Evolutionary conservation across 1,140 invertebrate species (phyloP), one percentile per base, ranked within the genome.

Genomic region (Drosophila albomicans): DNA sequence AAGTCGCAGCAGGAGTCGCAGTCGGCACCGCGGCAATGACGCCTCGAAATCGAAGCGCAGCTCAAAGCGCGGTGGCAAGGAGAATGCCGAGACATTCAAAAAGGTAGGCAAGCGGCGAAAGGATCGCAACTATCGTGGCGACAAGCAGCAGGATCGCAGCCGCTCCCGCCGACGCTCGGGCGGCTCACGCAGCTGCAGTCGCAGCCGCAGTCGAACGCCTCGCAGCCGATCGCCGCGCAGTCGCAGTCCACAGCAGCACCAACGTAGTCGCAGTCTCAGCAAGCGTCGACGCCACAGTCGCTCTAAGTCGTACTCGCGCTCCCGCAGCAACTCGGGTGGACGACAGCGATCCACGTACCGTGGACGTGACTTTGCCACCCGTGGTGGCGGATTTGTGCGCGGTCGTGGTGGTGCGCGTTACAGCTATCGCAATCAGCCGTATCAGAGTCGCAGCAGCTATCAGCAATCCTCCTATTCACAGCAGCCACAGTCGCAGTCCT

Each of bases 121-220:
- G 87, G 96, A 96, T 73, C 93, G 97, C 59, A 97, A 96, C 81
- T 98, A 98, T 84, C 94, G 97, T 1, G 96, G 96, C 46, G 95
- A 96, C 54, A 93, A 92, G 76, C 82, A 91, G 77, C 74, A 76
- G n/a, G 69, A 76, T n/a, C 81, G 79, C 57, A 74, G 74, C 25
- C 62, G 67, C 7, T 79, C 79, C 0, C 66, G 57, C 3, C 63
- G 70, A 8, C 56, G 56, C 5, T 45, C 35, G 57, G 72, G 16
- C 51, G 69, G 35, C 66, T 20, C 3, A 63, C 51, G 48, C 11
- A 78, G 78, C 49, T 20, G 59, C n/a, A 67, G 52, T 6, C 74
- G 56, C 7, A 71, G 35, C 30, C 81, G 80, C 46, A 72, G 72
- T 49, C 46, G 69, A 7, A 63, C 51, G 13, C 28, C 78, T 78